A percentile compares a stretch with the other conserved stretches of the same genome.
phyloP scores from a whole-genome alignment of 1,140 invertebrate species.

The Trigoniulus corallinus region DNA sequence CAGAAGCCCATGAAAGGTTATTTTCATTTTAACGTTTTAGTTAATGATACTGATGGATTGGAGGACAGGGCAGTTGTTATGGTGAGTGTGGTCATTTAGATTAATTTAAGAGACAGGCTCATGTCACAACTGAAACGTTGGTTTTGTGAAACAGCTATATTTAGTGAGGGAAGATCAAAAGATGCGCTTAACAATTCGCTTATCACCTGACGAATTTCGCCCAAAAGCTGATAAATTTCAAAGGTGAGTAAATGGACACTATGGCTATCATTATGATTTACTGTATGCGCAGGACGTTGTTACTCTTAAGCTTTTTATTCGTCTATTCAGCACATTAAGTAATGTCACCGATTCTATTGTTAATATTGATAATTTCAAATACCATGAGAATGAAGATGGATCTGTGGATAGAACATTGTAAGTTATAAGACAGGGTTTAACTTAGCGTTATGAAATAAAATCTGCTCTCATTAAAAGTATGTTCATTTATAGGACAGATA shows the following conservation, averaged over 20 bases:
- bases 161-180: conserved; percentile 80
- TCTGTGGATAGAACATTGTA: conserved; percentile 78
- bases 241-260: conserved; percentile 51
- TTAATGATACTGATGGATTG: conserved; percentile 66
- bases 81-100: conserved; percentile 16
- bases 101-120: conserved; percentile 5
- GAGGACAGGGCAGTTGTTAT: conserved; percentile 27
- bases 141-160: conserved; percentile 44
- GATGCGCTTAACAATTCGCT: conserved; percentile 74
- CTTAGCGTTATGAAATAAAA: background rate
- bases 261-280: too few species aligned
- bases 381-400: conserved; percentile 80
- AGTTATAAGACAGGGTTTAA: conserved; percentile 9
- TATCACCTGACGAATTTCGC: conserved; percentile 68
- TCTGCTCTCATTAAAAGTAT: too few species aligned
- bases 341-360: conserved; percentile 80
- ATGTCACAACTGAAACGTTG: background rate
- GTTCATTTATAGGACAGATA: conserved; percentile 44
- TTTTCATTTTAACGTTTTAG: conserved; percentile 75
- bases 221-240: conserved; percentile 58
- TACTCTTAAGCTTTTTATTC: too few species aligned
- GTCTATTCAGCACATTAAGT: too few species aligned
- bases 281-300: too few species aligned
- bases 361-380: conserved; percentile 80
- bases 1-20: conserved; percentile 93